These are phyloP conservation scores for Eulithis testata DNA, from an alignment of 2,888 invertebrate genomes.

Conservation along the genomic window DNA sequence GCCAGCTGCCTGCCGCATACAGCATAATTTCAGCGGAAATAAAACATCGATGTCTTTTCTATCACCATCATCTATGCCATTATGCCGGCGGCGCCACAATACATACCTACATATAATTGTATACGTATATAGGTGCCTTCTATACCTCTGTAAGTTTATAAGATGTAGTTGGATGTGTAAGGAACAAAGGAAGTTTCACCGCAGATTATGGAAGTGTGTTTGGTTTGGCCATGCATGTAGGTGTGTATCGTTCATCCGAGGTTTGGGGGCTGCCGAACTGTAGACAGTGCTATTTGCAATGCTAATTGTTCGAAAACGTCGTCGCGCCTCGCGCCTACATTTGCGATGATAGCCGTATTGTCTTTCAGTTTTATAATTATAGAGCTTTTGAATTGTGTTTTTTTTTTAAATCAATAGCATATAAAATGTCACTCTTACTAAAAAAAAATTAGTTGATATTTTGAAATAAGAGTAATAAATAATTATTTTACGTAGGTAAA, in stretches of 20 bases:
- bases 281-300: conserved; percentile 70
- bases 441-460: too few species aligned
- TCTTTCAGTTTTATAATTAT: background rate
- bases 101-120: conserved; percentile 11
- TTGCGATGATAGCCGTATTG: conserved; percentile 27
- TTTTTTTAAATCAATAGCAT: too few species aligned
- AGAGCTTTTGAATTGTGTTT: background rate
- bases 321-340: conserved; percentile 53
- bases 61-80: conserved; percentile 41
- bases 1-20: too few species aligned
- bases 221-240: conserved; percentile 52
- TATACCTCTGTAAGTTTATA: conserved; percentile 36
- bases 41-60: conserved; percentile 39
- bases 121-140: conserved; percentile 14
- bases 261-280: conserved; percentile 62
- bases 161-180: conserved; percentile 46
- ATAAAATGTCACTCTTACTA: too few species aligned
- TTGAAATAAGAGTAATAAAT: too few species aligned
- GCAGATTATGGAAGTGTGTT: conserved; percentile 26
- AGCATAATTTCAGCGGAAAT: too few species aligned
- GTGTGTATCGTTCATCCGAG: conserved; percentile 63
- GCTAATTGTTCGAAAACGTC: conserved; percentile 56
- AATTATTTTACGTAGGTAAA: too few species aligned
- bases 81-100: conserved; percentile 57
- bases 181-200: conserved; percentile 79